phyloP scores from a whole-genome alignment of 2,797 vertebrate genomes.

The Leptodactylus fallax region DNA sequence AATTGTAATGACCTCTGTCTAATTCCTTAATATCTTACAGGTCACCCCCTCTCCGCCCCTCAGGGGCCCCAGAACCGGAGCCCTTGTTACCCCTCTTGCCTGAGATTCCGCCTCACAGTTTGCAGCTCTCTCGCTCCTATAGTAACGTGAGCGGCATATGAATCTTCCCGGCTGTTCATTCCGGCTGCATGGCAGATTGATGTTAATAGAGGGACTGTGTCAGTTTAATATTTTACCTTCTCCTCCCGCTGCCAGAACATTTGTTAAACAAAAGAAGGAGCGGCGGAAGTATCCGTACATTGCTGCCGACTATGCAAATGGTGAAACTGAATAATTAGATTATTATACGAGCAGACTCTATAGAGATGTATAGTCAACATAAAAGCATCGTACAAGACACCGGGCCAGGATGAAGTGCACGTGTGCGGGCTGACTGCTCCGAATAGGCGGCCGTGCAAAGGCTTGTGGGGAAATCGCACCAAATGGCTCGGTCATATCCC shows the following conservation, averaged over 20 bases:
- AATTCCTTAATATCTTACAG: too few relatives aligned
- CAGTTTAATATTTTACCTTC: constrained; percentile 34
- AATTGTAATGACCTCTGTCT: too few relatives aligned
- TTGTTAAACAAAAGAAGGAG: constrained; percentile 47
- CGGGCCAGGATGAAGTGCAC: neutral
- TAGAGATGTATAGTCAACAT: constrained; percentile 36
- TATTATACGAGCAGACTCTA: constrained; percentile 33
- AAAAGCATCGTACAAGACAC: neutral
- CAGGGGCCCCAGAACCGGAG: too few relatives aligned
- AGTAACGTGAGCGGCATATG: neutral
- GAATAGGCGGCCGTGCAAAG: too few relatives aligned
- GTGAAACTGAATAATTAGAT: constrained; percentile 46
- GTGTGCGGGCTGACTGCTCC: too few relatives aligned
- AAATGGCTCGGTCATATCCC: constrained; percentile 23
- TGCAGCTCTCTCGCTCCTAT: neutral
- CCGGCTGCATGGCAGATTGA: constrained; percentile 24
- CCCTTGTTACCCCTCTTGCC: neutral
- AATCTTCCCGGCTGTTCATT: neutral
- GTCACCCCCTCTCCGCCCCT: too few relatives aligned
- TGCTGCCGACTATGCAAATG: constrained; percentile 46
- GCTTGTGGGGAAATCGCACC: too few relatives aligned
- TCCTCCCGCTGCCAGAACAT: constrained; percentile 27
- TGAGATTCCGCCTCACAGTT: neutral
- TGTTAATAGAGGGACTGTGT: constrained; percentile 10
- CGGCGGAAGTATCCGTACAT: neutral